A percentile compares a stretch with the other conserved stretches of the same genome.
Evolutionary conservation across 2,797 vertebrate genomes (phyloP).

Genomic region (Rhinella marina): DNA sequence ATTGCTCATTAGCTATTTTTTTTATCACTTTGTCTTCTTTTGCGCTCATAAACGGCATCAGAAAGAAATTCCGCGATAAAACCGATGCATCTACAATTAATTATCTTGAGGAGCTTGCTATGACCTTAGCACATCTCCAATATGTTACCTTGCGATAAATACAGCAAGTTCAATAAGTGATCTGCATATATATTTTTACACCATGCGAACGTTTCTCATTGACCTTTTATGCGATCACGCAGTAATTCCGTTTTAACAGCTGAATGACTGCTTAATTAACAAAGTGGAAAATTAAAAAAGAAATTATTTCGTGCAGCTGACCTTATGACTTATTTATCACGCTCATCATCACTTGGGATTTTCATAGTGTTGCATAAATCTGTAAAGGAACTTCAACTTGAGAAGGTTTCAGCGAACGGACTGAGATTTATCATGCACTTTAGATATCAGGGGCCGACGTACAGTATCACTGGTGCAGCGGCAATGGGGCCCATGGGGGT

Average conservation of each 20-base stretch:
- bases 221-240: conserved; percentile 46
- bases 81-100: background rate
- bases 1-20: background rate
- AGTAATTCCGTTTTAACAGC: conserved; percentile 36
- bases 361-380: background rate
- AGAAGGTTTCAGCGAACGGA: background rate
- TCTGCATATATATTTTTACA: conserved; percentile 41
- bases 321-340: conserved; percentile 24
- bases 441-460: background rate
- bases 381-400: background rate
- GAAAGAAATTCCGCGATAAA: too few relatives aligned
- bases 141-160: background rate
- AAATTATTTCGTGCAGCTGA: conserved; percentile 40
- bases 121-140: background rate
- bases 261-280: conserved; percentile 52
- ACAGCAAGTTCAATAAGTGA: background rate
- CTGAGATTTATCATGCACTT: background rate
- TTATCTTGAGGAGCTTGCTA: background rate
- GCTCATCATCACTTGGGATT: conserved; percentile 7
- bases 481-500: too few relatives aligned
- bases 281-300: conserved; percentile 48
- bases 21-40: background rate
- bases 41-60: background rate
- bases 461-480: too few relatives aligned
- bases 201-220: conserved; percentile 17